phyloP scores from a whole-genome alignment of 2,113 vertebrate genomes.

The Thunnus maccoyii region DNA sequence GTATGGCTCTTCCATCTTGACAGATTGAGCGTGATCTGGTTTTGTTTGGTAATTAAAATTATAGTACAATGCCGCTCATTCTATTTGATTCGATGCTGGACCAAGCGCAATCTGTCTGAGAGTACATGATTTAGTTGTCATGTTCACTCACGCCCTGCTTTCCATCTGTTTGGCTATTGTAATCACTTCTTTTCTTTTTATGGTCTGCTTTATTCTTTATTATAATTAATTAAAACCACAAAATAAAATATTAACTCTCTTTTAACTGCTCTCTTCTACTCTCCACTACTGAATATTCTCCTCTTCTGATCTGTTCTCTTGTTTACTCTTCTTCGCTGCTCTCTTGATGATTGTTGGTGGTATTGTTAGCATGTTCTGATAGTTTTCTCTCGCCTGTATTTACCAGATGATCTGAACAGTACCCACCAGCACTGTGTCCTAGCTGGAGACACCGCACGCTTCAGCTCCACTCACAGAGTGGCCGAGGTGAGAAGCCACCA shows the following conservation, averaged over 20 bases:
- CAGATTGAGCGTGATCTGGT: conserved; percentile 81
- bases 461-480: conserved; percentile 97
- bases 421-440: conserved; percentile 97
- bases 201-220: conserved; percentile 18
- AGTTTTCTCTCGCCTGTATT: conserved; percentile 52
- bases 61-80: conserved; percentile 67
- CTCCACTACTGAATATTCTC: background rate
- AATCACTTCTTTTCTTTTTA: conserved; percentile 34
- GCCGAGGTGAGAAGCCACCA: conserved; percentile 89
- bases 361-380: background rate
- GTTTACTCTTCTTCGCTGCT: background rate
- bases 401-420: conserved; percentile 93
- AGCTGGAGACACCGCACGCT: conserved; percentile 91
- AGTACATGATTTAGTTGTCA: conserved; percentile 67
- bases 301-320: background rate
- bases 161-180: conserved; percentile 68
- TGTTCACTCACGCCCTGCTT: conserved; percentile 54
- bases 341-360: background rate
- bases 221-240: conserved; percentile 35
- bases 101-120: conserved; percentile 66
- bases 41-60: conserved; percentile 83
- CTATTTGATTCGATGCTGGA: conserved; percentile 65
- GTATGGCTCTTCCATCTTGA: conserved; percentile 79
- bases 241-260: background rate
- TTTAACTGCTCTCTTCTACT: background rate